These are phyloP conservation scores for Nebria brevicollis DNA, from an alignment of 2,888 invertebrate genomes.

Conservation along the genomic window DNA sequence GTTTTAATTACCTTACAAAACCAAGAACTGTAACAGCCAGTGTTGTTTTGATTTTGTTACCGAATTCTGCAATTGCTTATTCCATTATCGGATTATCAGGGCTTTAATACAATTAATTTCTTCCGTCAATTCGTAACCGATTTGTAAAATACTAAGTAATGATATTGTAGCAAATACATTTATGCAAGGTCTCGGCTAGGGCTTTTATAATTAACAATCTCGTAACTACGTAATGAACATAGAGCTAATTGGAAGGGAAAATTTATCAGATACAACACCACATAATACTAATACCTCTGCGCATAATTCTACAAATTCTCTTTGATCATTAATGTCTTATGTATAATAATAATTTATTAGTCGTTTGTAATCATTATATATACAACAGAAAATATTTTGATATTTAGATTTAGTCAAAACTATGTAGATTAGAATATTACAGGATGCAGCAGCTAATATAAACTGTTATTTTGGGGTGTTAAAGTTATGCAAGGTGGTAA, in stretches of 20 bases:
- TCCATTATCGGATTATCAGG: background rate
- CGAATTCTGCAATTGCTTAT: background rate
- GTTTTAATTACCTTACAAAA: too few species aligned
- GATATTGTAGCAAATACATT: background rate
- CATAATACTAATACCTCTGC: background rate
- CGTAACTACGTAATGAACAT: background rate
- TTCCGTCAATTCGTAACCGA: background rate
- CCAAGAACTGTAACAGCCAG: background rate
- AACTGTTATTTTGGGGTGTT: too few species aligned
- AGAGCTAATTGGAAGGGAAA: background rate
- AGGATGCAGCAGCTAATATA: too few species aligned
- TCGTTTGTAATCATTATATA: background rate
- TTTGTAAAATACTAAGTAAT: background rate
- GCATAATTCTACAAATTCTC: background rate
- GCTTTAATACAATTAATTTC: background rate
- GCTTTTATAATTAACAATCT: background rate
- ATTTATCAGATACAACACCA: background rate
- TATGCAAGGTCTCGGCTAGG: background rate
- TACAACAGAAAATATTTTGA: background rate
- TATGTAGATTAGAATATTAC: too few species aligned
- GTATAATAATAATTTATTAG: background rate
- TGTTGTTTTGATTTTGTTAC: background rate
- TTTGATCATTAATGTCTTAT: background rate
- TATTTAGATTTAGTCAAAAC: background rate
- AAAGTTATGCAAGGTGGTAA: too few species aligned